Evolutionary conservation across 1,140 invertebrate species (phyloP), one percentile per base, ranked within the genome.

Genomic region (Himalopsyche phryganea): DNA sequence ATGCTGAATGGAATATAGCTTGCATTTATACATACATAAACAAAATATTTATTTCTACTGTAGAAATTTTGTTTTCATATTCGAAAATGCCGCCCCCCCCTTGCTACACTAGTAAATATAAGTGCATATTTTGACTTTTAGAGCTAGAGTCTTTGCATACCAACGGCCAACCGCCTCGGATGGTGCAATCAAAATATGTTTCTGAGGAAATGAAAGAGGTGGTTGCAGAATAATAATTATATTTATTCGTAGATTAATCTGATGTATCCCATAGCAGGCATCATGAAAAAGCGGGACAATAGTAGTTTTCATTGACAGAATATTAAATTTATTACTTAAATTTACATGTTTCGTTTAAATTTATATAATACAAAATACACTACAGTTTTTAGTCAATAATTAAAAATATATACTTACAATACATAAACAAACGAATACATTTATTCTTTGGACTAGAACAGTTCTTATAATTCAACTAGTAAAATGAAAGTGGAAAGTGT

Each of bases 401-500:
- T 51, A 47, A 49, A 61, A 46, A 58, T 62, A 18, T 33, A 19
- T 61, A 52, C 45, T 58, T 41, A 44, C 17, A 23, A 36, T 60
- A 58, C 44, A 48, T 60, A 55, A 63, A 63, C 50, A 46, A 51
- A 63, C 60, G 46, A 63, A 58, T 63, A 63, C 61, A 57, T 64
- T 64, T 63, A 45, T 64, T 60, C 58, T 51, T 58, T 58, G 52
- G 61, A 64, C 61, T 64, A 64, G 61, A 64, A 65, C 50, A 52
- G 44, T 57, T 54, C 38, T 61, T 58, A 53, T 50, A 47, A 35
- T 52, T 42, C 23, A 50, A 49, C 45, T 23, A 44, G 14, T 23
- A 45, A 47, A 32, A 38, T 47, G 13, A 50, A 58, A 44, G 42
- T 18, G 20, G 47, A 47, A 52, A 59, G 48, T 46, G 42, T 59